These are phyloP conservation scores for Drosophila varians DNA, from an alignment of 1,140 invertebrate genomes.

Conservation along the genomic window DNA sequence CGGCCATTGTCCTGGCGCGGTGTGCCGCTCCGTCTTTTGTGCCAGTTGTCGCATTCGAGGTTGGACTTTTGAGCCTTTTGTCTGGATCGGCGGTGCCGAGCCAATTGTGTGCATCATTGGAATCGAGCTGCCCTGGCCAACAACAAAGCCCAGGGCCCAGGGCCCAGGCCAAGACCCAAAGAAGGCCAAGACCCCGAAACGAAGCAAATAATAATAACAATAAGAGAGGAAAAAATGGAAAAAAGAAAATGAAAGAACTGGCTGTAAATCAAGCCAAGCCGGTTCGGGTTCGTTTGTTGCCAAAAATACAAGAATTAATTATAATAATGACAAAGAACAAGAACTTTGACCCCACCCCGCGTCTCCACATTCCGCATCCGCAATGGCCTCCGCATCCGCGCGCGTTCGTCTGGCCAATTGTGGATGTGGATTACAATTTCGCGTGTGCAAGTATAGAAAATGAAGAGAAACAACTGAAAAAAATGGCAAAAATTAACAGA, in stretches of 20 bases:
- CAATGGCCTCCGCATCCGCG: conserved; percentile 17
- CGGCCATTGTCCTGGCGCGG: conserved; percentile 37
- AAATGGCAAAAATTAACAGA: conserved; percentile 14
- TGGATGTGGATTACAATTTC: conserved; percentile 69
- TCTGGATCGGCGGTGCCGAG: conserved; percentile 52
- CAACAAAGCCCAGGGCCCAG: conserved; percentile 20
- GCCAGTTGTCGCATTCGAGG: conserved; percentile 52
- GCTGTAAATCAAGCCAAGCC: conserved; percentile 65
- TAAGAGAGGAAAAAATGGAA: conserved; percentile 10
- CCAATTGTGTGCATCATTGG: conserved; percentile 71
- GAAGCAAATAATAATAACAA: conserved; percentile 11
- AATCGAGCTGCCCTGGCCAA: conserved; percentile 14
- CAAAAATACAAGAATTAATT: conserved; percentile 61
- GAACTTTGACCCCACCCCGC: conserved; percentile 11
- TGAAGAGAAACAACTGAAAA: background rate
- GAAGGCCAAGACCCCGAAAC: background rate
- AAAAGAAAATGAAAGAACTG: conserved; percentile 29
- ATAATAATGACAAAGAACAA: conserved; percentile 59
- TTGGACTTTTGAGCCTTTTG: conserved; percentile 46
- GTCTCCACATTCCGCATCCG: conserved; percentile 4
- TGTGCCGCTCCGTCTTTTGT: conserved; percentile 31
- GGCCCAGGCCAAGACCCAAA: conserved; percentile 1
- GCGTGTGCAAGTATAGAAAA: conserved; percentile 47
- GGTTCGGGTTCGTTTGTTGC: conserved; percentile 53
- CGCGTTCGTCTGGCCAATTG: conserved; percentile 52